Base-by-base conservation (phyloP, 2,797 vertebrate genomes). In the Sebastes matsubarae region DNA sequence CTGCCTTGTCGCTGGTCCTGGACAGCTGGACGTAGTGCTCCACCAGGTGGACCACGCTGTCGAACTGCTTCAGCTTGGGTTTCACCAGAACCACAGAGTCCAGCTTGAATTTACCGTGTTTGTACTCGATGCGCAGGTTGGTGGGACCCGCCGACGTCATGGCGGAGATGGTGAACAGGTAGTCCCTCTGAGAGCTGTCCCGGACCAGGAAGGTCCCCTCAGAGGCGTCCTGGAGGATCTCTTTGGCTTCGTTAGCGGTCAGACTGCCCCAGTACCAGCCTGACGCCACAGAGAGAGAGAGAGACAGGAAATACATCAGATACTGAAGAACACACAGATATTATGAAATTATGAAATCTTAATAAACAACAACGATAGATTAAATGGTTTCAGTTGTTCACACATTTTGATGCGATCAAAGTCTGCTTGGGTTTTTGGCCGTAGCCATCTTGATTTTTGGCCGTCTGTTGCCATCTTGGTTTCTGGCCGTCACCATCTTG, bases 241-340 rank as follows among this genome's bases (percentile, higher is more conserved):
- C 97, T 90, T 97, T 98, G 91, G 98, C 98, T 95, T 98, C 97
- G 54, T 96, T 96, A 66, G 98, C 97, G 6, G 96, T 97, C 95
- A 99, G 96, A 81, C 94, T 95, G 81, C 98, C 98, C 98, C 98
- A 99, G 93, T 99, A 99, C 98, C 98, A 99, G 65, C 98, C 98
- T 99, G 93, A 10, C 4, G 8, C 25, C 65, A 66, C 4, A 70
- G 16, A 72, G 25, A 79, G 72, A 75, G 38, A 46, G 27, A 52
- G 2, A 67, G 4, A 34, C 22, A 13, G 8, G 32, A 59, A 42
- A 42, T 14, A 42, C 38, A 42, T 42, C 38, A 42, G 13, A 42
- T 14, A 42, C 38, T 42, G 38, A 42, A 42, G 38, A 14, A 42
- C 38, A 36, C 34, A 13, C 34, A 34, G 36, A 38, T 38, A 42